These are phyloP conservation scores for Eriocheir sinensis DNA, from an alignment of 1,140 invertebrate genomes.

Conservation along the genomic window DNA sequence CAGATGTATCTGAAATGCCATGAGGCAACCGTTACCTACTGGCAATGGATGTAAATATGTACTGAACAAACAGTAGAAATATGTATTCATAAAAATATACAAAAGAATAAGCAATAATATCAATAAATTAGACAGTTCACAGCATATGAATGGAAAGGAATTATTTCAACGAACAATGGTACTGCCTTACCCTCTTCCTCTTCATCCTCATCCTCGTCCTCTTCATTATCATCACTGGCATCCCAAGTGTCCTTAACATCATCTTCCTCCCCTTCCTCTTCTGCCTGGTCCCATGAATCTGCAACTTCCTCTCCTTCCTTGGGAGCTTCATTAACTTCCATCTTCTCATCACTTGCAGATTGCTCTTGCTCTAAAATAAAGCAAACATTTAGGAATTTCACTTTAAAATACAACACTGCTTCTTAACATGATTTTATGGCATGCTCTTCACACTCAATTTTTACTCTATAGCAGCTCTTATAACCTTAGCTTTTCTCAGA, in stretches of 20 bases:
- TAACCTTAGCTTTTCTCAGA: no score
- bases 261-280: slow-evolving; percentile 78
- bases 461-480: no score
- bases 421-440: no score
- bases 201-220: slow-evolving; percentile 52
- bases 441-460: no score
- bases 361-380: neutral
- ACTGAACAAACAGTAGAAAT: neutral
- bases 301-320: slow-evolving; percentile 85
- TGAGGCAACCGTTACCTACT: no score
- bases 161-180: neutral
- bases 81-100: slow-evolving; percentile 39
- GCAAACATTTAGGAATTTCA: no score
- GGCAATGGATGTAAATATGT: no score
- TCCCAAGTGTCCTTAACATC: slow-evolving; percentile 72
- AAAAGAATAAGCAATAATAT: slow-evolving; percentile 5
- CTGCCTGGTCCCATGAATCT: slow-evolving; percentile 91
- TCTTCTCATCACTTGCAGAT: slow-evolving; percentile 69
- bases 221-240: slow-evolving; percentile 69
- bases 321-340: slow-evolving; percentile 77
- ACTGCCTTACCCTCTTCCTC: neutral
- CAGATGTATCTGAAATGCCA: slow-evolving; percentile 54
- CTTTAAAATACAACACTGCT: slow-evolving; percentile 35
- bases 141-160: neutral
- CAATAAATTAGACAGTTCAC: neutral